Base-by-base conservation (phyloP, 1,140 invertebrate species). In the Cotesia typhae region DNA sequence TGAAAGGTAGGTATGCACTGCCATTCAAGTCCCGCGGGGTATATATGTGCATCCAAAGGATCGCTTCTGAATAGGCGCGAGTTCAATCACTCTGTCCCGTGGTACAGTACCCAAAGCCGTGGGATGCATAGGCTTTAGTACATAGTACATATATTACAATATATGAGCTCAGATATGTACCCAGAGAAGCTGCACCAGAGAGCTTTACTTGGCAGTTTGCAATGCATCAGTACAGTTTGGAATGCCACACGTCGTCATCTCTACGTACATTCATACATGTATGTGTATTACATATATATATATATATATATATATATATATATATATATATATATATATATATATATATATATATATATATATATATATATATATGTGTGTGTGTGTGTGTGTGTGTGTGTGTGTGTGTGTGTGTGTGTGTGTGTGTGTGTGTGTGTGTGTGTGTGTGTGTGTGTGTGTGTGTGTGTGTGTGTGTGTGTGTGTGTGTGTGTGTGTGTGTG, bases 1-100 rank as follows among this genome's bases (percentile, higher is more conserved):
- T 75, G 52, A 35, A 28, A 20, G 38, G 60, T 63, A 41, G 59
- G 70, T 41, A 65, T 64, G 52, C 59, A 28, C 35, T n/a, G 52
- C 72, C 67, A 78, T 77, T 77, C 70, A 68, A 37, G 71, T 76
- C 77, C 82, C 82, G 74, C 75, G 63, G 80, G 82, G 81, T 78
- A 82, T 81, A 77, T 63, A 64, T 67, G 20, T 36, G n/a, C 65
- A 69, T 68, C 66, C 61, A 67, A 65, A 35, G 66, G 17, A 67
- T 38, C 64, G 51, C 52, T 52, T 51, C 36, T 17, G 66, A 67
- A 67, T 67, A 67, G 66, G 17, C 41, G 66, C 52, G 51, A 67
- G 66, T 67, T 67, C 66, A 67, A 67, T 67, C 66, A 67, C 66
- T 67, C 66, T 67, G 38, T 65, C 63, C 14, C 38, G 12, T 28